Evolutionary conservation across 2,797 vertebrate species (phyloP), one percentile per base, ranked within the genome.

Genomic region (Choloepus didactylus): DNA sequence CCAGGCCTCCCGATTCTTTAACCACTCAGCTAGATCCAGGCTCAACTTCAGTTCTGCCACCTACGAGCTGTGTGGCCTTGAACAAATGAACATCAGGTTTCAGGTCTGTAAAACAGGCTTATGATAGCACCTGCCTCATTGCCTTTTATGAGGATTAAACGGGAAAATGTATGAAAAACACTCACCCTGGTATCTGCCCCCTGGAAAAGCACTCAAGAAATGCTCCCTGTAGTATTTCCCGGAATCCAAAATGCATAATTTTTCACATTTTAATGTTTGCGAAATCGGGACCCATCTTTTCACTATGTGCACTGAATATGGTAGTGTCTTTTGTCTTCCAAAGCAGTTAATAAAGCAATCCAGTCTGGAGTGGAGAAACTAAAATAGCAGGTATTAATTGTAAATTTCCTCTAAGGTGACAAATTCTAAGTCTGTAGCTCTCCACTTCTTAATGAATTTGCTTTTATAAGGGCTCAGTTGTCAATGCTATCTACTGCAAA

Each of bases 381-480:
- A 38, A 87, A 77, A 14, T 41, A 44, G 70, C 66, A 70, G 27
- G 12, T 80, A 94, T 51, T 73, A 54, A 79, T 35, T 90, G 9
- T 60, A 80, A 64, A 51, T 81, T 60, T 95, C 87, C 44, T 9
- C 31, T 62, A n/a, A 87, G 62, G 56, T 69, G 84, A 84, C 23
- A 77, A 67, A 81, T 69, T 8, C 59, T 89, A 41, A 72, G 10
- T 62, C 5, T 1, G 31, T 89, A 72, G 23, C 35, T 41, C 69
- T 75, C 35, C 29, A 84, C 60, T 91, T 81, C 62, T 92, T 95
- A 41, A 72, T 73, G 89, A 49, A 87, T 75, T 83, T 75, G 11
- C 73, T 89, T 69, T 46, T 10, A 31, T 69, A 86, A 94, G 38
- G 9, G 76, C 60, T 80, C 59, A 70, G 3, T 72, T 23, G 62